A percentile compares a stretch with the other conserved stretches of the same genome.
These are phyloP conservation scores for Marmota flaviventris DNA, from an alignment of 2,113 vertebrate genomes.

Conservation along the genomic window DNA sequence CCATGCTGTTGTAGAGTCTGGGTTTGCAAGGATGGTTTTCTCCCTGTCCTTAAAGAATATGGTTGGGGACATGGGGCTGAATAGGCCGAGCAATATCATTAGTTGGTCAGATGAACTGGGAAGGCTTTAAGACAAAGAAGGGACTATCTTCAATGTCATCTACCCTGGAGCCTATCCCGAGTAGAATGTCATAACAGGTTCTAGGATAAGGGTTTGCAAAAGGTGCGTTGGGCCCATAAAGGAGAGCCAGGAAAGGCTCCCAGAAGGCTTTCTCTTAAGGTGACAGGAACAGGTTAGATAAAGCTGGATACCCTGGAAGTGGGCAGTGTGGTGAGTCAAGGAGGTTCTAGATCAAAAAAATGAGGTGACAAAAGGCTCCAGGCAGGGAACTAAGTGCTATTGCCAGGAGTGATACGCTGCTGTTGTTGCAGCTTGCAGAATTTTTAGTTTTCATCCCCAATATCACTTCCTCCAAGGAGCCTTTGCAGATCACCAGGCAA, in stretches of 20 bases:
- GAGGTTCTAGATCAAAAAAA: not conserved
- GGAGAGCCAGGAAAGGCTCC: not conserved
- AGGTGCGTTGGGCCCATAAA: not conserved
- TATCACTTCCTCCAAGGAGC: not conserved
- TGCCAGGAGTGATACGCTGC: not conserved
- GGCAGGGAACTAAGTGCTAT: accelerated
- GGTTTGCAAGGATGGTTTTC: not conserved
- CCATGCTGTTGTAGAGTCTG: not conserved
- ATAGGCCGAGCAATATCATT: too few species aligned
- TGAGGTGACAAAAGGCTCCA: not conserved
- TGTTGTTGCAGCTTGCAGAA: too few species aligned
- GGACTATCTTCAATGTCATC: not conserved
- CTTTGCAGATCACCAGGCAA: not conserved
- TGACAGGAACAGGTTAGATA: not conserved
- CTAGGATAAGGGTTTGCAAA: not conserved
- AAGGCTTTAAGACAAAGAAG: not conserved
- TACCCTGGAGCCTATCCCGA: not conserved
- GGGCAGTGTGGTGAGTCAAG: not conserved
- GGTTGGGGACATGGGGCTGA: not conserved
- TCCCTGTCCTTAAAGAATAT: not conserved
- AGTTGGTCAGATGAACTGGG: not conserved
- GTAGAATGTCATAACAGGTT: not conserved
- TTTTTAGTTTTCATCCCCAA: not conserved
- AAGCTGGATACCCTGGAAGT: not conserved
- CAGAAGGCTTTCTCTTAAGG: not conserved